Evolutionary conservation across 1,140 invertebrate genomes (phyloP).

Genomic region (Drosophila nasuta): DNA sequence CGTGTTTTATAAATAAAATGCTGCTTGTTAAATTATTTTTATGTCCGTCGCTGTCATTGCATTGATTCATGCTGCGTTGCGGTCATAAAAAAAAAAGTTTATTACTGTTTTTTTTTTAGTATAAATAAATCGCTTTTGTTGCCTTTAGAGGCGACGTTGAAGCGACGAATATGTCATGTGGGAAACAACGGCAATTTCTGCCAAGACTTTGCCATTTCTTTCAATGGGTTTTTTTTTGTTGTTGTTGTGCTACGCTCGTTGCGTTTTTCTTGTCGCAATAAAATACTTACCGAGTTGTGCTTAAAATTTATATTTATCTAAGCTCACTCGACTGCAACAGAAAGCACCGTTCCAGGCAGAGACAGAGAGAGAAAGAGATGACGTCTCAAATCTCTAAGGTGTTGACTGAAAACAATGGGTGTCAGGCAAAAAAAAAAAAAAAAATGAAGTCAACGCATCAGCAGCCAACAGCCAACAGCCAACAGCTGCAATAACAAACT

Average conservation of each 20-base stretch:
- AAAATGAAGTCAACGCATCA: constrained; percentile 53
- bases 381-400: constrained; percentile 17
- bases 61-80: constrained; percentile 51
- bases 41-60: constrained; percentile 25
- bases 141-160: not conserved
- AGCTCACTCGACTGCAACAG: constrained; percentile 64
- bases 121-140: constrained; percentile 51
- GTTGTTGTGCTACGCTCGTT: constrained; percentile 34
- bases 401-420: constrained; percentile 54
- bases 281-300: constrained; percentile 20
- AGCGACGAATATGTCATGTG: constrained; percentile 28
- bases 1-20: constrained; percentile 27
- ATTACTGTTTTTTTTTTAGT: constrained; percentile 52
- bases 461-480: not conserved
- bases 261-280: constrained; percentile 55
- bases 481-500: constrained; percentile 15
- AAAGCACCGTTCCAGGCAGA: constrained; percentile 58
- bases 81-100: constrained; percentile 58
- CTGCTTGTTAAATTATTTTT: constrained; percentile 30
- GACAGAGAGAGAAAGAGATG: constrained; percentile 12
- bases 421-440: not conserved
- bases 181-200: constrained; percentile 41
- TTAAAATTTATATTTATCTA: constrained; percentile 53
- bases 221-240: constrained; percentile 20
- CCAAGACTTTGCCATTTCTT: constrained; percentile 43